Evolutionary conservation across 2,888 invertebrate species (phyloP), one percentile per base, ranked within the genome.

Genomic region (Leptogaster cylindrica): DNA sequence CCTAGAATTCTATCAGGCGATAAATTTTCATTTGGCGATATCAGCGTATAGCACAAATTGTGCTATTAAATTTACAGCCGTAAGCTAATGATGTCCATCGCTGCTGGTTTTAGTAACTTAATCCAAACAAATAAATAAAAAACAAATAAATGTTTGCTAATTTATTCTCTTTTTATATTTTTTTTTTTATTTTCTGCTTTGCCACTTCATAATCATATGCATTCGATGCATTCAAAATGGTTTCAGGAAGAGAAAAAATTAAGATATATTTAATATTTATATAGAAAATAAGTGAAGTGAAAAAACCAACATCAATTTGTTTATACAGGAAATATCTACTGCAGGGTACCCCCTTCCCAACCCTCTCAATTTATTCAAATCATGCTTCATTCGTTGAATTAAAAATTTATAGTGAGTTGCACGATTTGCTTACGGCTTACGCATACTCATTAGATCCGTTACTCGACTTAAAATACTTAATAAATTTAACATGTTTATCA

Each of bases 401-500:
- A 44, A 61, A 61, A 61, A 61, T 61, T 8, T 16, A 61, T n/a
- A n/a, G n/a, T n/a, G n/a, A n/a, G n/a, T n/a, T n/a, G n/a, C n/a
- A n/a, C n/a, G 6, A 14, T 23, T 2, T 18, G 1, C 46, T 7
- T 58, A 39, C 55, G 25, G 3, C 20, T 28, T 27, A 27, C 61
- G 61, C 61, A 44, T 61, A 27, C 44, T 44, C 44, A 44, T 44
- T 61, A 41, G 28, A n/a, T 33, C 61, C 61, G 61, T 61, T 61
- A 44, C 27, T 14, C 58, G 58, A 44, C 44, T 61, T 61, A 61
- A 61, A 44, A 61, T 61, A 44, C 61, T 61, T 61, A 41, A 61
- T 61, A 61, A 61, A 61, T 61, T 61, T 61, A 18, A 44, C 61
- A 61, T 61, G 61, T 61, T 61, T 61, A 61, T 61, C 61, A 61